These are phyloP conservation scores for Pandemis corylana DNA, from an alignment of 2,888 invertebrate genomes.

Conservation along the genomic window DNA sequence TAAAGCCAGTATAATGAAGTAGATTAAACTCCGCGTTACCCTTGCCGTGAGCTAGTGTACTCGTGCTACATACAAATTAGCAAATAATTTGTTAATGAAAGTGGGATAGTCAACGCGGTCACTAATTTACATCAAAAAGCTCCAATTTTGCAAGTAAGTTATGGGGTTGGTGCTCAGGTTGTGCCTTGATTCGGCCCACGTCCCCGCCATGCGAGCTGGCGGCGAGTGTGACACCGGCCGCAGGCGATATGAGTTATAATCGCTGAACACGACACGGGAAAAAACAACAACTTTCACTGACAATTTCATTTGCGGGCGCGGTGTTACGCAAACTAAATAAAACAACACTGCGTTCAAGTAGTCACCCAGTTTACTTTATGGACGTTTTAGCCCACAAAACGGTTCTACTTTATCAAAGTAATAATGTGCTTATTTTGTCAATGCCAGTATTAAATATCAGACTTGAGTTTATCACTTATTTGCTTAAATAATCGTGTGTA, in stretches of 20 bases:
- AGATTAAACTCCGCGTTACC: slow-evolving; percentile 66
- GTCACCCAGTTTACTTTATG: slow-evolving; percentile 9
- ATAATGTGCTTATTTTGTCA: background rate
- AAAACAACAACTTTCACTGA: slow-evolving; percentile 58
- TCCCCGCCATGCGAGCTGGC: slow-evolving; percentile 46
- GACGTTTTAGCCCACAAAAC: background rate
- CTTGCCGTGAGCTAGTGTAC: slow-evolving; percentile 61
- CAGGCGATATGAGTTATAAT: slow-evolving; percentile 62
- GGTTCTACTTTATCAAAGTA: background rate
- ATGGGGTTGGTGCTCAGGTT: slow-evolving; percentile 57
- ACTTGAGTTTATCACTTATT: background rate
- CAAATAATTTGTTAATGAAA: slow-evolving; percentile 77
- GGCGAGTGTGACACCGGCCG: slow-evolving; percentile 64
- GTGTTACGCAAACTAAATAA: slow-evolving; percentile 26
- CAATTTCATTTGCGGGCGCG: slow-evolving; percentile 53
- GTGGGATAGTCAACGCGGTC: slow-evolving; percentile 59
- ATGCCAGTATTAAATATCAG: background rate
- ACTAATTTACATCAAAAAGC: slow-evolving; percentile 56
- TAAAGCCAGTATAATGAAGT: slow-evolving; percentile 70
- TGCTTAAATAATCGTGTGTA: background rate
- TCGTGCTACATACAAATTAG: slow-evolving; percentile 73
- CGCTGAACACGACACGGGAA: slow-evolving; percentile 58
- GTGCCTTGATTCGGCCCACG: slow-evolving; percentile 45
- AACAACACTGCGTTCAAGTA: slow-evolving; percentile 13
- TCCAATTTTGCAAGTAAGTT: slow-evolving; percentile 49